Conservation (phyloP, 2,888 invertebrate species). For the Rhingia rostrata region DNA sequence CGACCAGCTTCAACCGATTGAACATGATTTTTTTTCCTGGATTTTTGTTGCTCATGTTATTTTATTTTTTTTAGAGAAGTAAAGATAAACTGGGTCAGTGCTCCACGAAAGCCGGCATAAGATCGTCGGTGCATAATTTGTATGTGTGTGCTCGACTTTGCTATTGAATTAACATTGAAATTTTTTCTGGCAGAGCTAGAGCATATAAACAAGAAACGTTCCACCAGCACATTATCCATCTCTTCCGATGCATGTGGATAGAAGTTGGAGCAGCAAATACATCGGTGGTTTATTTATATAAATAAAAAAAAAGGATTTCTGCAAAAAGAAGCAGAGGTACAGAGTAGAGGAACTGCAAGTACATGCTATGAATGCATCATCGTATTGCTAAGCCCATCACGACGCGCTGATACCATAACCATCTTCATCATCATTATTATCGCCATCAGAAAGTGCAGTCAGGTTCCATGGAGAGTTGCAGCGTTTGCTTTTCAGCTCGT, state of each 20-base stretch:
- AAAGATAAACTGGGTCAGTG: slow-evolving; percentile 67
- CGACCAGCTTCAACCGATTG: slow-evolving; percentile 40
- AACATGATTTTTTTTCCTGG: slow-evolving; percentile 44
- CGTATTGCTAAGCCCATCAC: slow-evolving; percentile 53
- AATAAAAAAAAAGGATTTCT: not conserved
- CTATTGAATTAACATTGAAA: slow-evolving; percentile 66
- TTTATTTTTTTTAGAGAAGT: slow-evolving; percentile 21
- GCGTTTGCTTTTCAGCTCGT: slow-evolving; percentile 6
- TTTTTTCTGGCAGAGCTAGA: not conserved
- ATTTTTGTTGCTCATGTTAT: slow-evolving; percentile 13
- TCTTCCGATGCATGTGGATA: not conserved
- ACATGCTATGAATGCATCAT: slow-evolving; percentile 66
- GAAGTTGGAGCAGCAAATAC: slow-evolving; percentile 11
- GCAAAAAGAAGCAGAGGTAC: slow-evolving; percentile 19
- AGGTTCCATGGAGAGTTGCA: slow-evolving; percentile 43
- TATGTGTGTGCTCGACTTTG: slow-evolving; percentile 51
- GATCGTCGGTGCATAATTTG: slow-evolving; percentile 40
- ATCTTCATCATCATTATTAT: slow-evolving; percentile 60
- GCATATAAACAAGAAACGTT: slow-evolving; percentile 3
- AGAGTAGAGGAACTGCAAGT: slow-evolving; percentile 54
- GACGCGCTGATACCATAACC: slow-evolving; percentile 46
- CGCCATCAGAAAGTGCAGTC: slow-evolving; percentile 60
- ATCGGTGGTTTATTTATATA: slow-evolving; percentile 49
- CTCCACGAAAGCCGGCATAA: slow-evolving; percentile 68
- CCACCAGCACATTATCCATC: slow-evolving; percentile 10